A percentile compares a stretch with the other conserved stretches of the same genome.
Evolutionary conservation across 2,113 vertebrate species (phyloP).

Genomic region (Anolis carolinensis): DNA sequence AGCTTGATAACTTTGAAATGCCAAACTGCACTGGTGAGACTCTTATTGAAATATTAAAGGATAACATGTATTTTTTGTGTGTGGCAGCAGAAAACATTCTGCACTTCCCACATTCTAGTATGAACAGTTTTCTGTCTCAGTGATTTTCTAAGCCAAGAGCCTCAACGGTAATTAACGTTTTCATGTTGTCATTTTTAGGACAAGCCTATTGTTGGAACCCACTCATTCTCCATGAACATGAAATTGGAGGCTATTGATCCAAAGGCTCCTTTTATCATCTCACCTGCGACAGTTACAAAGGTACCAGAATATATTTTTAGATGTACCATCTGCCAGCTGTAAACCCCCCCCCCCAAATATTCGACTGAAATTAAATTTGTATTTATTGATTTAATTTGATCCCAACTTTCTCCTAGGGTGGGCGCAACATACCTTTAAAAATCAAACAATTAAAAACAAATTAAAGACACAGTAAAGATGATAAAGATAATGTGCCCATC

Average conservation of each 20-base stretch:
- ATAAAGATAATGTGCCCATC: too few relatives aligned
- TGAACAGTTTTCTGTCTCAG: not conserved
- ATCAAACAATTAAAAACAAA: too few relatives aligned
- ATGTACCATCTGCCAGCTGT: not conserved
- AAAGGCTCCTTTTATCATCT: constrained; percentile 88
- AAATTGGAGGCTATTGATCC: constrained; percentile 95
- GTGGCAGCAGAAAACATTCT: not conserved
- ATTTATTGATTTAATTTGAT: not conserved
- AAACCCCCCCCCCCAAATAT: not conserved
- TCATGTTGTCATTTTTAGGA: constrained; percentile 79
- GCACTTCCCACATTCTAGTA: not conserved
- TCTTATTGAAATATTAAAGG: not conserved
- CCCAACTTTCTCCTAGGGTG: not conserved
- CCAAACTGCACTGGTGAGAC: not conserved
- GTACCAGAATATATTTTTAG: constrained; percentile 69
- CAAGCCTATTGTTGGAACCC: constrained; percentile 81
- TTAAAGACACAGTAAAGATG: too few relatives aligned
- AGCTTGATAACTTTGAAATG: not conserved
- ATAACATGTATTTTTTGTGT: not conserved
- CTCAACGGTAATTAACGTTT: not conserved
- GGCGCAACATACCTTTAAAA: not conserved
- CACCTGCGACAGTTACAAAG: constrained; percentile 92
- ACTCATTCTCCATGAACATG: constrained; percentile 92
- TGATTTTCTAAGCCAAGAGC: not conserved
- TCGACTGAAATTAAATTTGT: not conserved